Evolutionary conservation across 2,888 invertebrate genomes (phyloP).

Genomic region (Hedychridium roseum): DNA sequence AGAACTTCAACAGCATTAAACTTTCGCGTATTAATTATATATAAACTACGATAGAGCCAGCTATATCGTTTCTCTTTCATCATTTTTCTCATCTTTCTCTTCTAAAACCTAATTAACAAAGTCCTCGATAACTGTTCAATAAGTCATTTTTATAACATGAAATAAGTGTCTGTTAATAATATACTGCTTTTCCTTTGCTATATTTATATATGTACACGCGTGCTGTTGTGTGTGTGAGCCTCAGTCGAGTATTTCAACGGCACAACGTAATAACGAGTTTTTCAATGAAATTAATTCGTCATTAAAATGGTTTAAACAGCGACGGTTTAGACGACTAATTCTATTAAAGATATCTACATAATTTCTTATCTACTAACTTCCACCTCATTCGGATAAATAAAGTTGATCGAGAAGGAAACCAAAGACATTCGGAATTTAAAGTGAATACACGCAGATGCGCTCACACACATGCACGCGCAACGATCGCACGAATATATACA

Average conservation of each 20-base stretch:
- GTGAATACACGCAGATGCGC: slow-evolving; percentile 15
- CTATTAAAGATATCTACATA: too few species aligned
- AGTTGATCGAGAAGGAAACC: neutral
- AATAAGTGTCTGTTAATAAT: slow-evolving; percentile 21
- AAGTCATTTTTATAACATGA: slow-evolving; percentile 31
- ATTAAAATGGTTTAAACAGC: too few species aligned
- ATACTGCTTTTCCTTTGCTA: slow-evolving; percentile 9
- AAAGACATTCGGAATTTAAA: neutral
- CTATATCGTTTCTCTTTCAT: slow-evolving; percentile 55
- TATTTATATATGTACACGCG: slow-evolving; percentile 31
- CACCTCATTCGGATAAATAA: too few species aligned
- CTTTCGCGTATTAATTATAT: slow-evolving; percentile 39
- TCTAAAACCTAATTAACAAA: slow-evolving; percentile 57
- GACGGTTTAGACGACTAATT: too few species aligned
- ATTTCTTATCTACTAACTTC: too few species aligned
- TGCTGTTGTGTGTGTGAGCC: slow-evolving; percentile 17
- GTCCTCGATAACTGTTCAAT: slow-evolving; percentile 36
- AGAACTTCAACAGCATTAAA: slow-evolving; percentile 25
- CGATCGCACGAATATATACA: slow-evolving; percentile 30
- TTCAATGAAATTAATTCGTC: too few species aligned
- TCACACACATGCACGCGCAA: slow-evolving; percentile 27
- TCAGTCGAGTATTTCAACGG: slow-evolving; percentile 23
- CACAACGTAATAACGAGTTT: too few species aligned
- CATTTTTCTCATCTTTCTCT: too few species aligned
- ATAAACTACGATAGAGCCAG: slow-evolving; percentile 60